Evolutionary conservation across 2,888 invertebrate genomes (phyloP), one percentile per base, ranked within the genome.

Genomic region (Drosophila glabriapex): DNA sequence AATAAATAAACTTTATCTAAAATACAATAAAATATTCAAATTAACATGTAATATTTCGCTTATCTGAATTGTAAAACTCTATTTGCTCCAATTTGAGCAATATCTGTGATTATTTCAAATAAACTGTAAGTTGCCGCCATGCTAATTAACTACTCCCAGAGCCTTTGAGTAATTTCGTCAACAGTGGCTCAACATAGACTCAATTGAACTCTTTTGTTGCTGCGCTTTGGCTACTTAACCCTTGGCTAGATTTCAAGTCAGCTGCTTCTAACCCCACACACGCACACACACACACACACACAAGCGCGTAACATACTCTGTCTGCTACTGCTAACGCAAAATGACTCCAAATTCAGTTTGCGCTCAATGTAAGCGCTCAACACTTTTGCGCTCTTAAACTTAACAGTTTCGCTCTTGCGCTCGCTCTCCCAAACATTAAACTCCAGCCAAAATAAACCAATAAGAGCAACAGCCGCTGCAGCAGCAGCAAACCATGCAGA

Each of bases 361-460:
- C 29, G 49, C 73, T 64, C 62, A 61, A 58, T 61, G 54, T 49
- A 14, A 49, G 50, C 28, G 46, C 74, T 78, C 63, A 72, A 52
- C 39, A 58, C 6, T 14, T 6, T 33, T 50, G 49, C 50, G 50
- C 74, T 75, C 59, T 53, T 71, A 58, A 49, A 28, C 4, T 62
- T 52, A 54, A 73, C 50, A 67, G 28, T 12, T 19, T 25, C 41
- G 50, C 41, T 31, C 60, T n/a, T 29, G n/a, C 33, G 25, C 53
- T 54, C 61, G 22, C 49, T 59, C 73, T n/a, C 43, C 9, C 19
- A 33, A 50, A 29, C 10, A 63, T 29, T 62, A 39, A 50, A 83
- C 84, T 86, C 85, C 83, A 85, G 72, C 61, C 56, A 35, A 50
- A 65, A 72, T 60, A 83, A 62, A 73, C 79, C 85, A 88, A 83